Evolutionary conservation across 2,113 vertebrate species (phyloP).

Genomic region (Gobio gobio): DNA sequence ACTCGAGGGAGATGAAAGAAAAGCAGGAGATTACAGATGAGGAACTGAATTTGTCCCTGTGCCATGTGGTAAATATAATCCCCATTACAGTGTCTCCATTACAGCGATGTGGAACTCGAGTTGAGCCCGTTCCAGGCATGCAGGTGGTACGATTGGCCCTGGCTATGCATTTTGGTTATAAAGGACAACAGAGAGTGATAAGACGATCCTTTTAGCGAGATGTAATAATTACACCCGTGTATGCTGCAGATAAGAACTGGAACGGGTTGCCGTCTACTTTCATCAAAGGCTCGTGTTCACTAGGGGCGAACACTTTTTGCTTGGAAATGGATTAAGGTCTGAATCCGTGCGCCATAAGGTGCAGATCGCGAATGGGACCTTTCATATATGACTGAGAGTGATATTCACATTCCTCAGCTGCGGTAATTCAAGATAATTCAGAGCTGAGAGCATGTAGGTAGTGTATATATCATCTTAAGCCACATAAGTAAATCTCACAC

Average conservation of each 20-base stretch:
- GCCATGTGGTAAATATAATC: slow-evolving; percentile 65
- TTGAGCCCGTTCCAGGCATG: slow-evolving; percentile 26
- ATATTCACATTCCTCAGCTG: slow-evolving; percentile 34
- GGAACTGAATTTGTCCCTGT: slow-evolving; percentile 64
- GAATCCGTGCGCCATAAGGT: neutral
- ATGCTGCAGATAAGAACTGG: slow-evolving; percentile 15
- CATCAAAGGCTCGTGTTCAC: slow-evolving; percentile 25
- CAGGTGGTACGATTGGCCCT: slow-evolving; percentile 63
- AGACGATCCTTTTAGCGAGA: slow-evolving; percentile 57
- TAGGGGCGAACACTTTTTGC: neutral
- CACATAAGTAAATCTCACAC: slow-evolving; percentile 32
- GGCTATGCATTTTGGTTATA: slow-evolving; percentile 20
- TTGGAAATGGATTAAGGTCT: neutral
- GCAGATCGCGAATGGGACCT: neutral
- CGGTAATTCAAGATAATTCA: neutral
- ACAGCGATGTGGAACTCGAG: neutral
- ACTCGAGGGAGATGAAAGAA: slow-evolving; percentile 67
- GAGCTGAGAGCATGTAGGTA: slow-evolving; percentile 4
- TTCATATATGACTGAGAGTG: slow-evolving; percentile 21
- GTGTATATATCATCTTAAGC: slow-evolving; percentile 28
- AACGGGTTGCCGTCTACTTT: neutral
- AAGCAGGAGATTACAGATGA: slow-evolving; percentile 60
- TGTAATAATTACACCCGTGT: slow-evolving; percentile 41
- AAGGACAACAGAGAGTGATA: slow-evolving; percentile 46
- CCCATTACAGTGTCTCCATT: slow-evolving; percentile 31